Conservation (phyloP, 2,113 vertebrate species). For the Ardeotis arabs region DNA sequence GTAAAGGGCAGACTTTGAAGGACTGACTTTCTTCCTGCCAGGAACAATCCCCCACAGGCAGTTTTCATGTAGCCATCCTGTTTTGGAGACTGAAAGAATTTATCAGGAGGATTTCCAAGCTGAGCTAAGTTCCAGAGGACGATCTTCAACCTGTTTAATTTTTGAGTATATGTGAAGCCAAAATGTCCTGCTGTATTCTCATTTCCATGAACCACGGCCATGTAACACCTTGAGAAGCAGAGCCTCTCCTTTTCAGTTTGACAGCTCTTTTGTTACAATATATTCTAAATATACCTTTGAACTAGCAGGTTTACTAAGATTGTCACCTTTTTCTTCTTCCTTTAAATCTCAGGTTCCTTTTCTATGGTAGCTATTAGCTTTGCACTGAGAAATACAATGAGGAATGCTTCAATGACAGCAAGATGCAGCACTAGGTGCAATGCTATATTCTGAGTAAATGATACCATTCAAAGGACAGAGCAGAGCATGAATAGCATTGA, state of each 20-base stretch:
- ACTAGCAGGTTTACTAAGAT: neutral
- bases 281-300: conserved; percentile 28
- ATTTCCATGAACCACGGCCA: neutral
- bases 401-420: conserved; percentile 54
- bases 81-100: neutral
- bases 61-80: neutral
- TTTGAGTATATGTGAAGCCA: neutral
- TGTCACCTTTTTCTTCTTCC: neutral
- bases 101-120: neutral
- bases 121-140: neutral
- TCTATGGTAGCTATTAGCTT: conserved; percentile 12
- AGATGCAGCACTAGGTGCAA: conserved; percentile 39
- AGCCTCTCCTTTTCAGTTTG: neutral
- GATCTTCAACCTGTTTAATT: neutral
- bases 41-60: neutral
- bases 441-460: conserved; percentile 50
- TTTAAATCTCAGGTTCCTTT: neutral
- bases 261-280: neutral
- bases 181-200: neutral
- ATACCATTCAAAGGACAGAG: conserved; percentile 54
- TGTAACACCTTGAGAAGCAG: neutral
- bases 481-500: conserved; percentile 34
- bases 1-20: neutral
- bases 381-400: conserved; percentile 41
- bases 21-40: neutral